Base-by-base conservation (phyloP, 2,113 vertebrate genomes). In the Parotia lawesii region DNA sequence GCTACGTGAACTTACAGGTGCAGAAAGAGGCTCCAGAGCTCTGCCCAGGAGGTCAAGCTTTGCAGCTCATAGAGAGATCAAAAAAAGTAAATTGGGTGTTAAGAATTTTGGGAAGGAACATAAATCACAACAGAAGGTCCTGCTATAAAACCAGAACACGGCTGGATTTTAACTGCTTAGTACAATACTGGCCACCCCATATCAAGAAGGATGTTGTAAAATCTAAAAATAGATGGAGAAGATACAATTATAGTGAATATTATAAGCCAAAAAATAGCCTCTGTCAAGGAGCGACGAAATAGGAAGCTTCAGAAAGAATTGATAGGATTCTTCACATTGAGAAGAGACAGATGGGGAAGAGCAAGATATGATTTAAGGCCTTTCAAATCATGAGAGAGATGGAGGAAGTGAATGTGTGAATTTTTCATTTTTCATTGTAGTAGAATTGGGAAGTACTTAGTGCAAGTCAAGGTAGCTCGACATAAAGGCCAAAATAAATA, bases 361-460 rank as follows among this genome's bases (percentile, higher is more conserved):
- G 12, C 2, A 17, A 80, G 58, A 42, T 61, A 73, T 77, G 58
- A 91, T 93, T 87, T 93, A 94, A 83, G 40, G 48, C 45, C 87
- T 91, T 96, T 80, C 80, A 91, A 73, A 50, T 77, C 8, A 40
- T 40, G 37, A 60, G 66, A 88, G 48, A 85, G 40, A 77, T 53
- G 37, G 54, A 65, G 69, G n/a, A 91, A 93, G 70, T 45, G 82
- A 91, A 94, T 42, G 25, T 70, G 38, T 27, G 62, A 76, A 56
- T 66, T 92, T 71, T 94, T 87, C 44, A 90, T 90, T 88, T 90
- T 90, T 93, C 77, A 65, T 72, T 89, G 64, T 57, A 53, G 16
- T 70, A 35, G 40, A 69, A 44, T 50, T 42, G 48, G 44, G 42
- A 87, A 62, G 8, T 69, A 47, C 28, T 54, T n/a, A 17, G 21